Conservation (phyloP, 1,140 invertebrate species). For the Ceratoteleas bidentatus region DNA sequence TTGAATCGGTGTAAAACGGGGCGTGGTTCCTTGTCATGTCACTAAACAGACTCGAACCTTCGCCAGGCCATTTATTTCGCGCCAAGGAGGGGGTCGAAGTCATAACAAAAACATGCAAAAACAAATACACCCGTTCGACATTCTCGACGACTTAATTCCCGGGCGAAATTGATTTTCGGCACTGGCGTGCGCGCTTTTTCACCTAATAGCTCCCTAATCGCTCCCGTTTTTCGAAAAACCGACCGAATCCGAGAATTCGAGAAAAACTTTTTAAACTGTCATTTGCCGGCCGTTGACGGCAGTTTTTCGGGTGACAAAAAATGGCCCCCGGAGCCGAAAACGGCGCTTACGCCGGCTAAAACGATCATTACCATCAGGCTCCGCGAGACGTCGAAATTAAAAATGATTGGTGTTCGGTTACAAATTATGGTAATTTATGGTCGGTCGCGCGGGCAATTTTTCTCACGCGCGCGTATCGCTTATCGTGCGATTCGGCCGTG, state of each 20-base stretch:
- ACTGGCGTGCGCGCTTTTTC: no score
- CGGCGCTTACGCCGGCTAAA: neutral
- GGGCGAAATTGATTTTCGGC: no score
- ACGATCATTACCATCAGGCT: neutral
- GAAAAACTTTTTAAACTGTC: no score
- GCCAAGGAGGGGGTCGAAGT: no score
- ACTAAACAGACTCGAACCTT: neutral
- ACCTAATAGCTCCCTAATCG: no score
- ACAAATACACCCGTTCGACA: no score
- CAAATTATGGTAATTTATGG: constrained; percentile 25
- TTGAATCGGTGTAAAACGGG: neutral
- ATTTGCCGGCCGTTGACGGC: no score
- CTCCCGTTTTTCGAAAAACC: no score
- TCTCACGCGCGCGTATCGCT: constrained; percentile 13
- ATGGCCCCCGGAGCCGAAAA: neutral
- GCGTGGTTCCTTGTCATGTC: neutral
- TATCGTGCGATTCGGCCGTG: constrained; percentile 28
- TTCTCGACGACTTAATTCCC: no score
- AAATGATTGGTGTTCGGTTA: neutral
- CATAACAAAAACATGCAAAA: no score
- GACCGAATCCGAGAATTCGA: no score
- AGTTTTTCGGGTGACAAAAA: neutral
- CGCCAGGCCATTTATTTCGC: neutral
- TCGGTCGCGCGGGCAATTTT: constrained; percentile 7
- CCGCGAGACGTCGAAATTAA: neutral